Evolutionary conservation across 2,797 vertebrate species (phyloP).

Genomic region (Columba guinea): DNA sequence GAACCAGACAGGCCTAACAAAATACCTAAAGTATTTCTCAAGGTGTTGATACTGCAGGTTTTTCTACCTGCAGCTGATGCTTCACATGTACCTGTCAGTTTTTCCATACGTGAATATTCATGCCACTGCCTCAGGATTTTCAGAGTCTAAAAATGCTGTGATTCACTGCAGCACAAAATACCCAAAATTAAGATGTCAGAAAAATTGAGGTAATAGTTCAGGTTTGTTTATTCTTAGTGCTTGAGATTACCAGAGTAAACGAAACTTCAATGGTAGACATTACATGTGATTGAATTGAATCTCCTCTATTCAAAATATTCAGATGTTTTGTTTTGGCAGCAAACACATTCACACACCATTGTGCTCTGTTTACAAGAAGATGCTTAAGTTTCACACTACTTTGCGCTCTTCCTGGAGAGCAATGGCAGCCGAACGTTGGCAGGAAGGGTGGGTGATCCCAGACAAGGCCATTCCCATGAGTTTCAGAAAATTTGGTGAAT

Average conservation of each 20-base stretch:
- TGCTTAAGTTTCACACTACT: background rate
- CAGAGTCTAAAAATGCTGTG: background rate
- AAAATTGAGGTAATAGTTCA: background rate
- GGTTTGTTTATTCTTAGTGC: background rate
- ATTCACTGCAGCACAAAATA: background rate
- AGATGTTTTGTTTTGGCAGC: background rate
- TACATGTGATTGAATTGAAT: background rate
- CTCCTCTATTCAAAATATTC: background rate
- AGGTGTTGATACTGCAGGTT: background rate
- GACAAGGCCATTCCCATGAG: rapidly evolving
- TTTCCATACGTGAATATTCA: background rate
- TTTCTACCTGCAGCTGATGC: background rate
- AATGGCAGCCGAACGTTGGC: background rate
- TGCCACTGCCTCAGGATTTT: background rate
- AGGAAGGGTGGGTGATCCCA: background rate
- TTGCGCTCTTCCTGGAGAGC: background rate
- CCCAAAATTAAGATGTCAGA: background rate
- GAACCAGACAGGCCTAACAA: background rate
- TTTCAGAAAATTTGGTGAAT: background rate
- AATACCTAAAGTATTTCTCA: background rate
- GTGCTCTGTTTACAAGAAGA: rapidly evolving
- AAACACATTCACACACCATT: background rate
- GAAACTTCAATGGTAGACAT: background rate
- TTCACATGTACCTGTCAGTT: background rate
- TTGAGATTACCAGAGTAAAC: background rate